Evolutionary conservation across 2,888 invertebrate species (phyloP).

Genomic region (Cecidostiba fungosa): DNA sequence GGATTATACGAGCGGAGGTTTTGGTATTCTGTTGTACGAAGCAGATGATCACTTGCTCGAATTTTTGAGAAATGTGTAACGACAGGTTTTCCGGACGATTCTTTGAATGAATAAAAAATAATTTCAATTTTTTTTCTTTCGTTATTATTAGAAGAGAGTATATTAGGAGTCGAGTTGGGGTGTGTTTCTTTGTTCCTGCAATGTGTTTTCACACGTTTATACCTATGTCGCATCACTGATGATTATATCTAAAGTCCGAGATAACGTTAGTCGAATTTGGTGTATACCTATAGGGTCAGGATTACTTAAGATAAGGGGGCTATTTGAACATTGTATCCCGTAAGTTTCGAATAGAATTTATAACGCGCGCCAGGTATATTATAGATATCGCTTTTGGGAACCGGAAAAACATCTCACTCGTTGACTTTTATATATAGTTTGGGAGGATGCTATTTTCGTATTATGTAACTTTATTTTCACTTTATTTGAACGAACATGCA

Average conservation of each 20-base stretch:
- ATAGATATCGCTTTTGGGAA: neutral
- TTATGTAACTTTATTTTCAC: neutral
- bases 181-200: neutral
- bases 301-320: neutral
- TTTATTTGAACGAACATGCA: neutral
- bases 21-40: neutral
- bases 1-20: neutral
- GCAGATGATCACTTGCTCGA: neutral
- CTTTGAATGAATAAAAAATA: neutral
- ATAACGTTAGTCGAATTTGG: neutral
- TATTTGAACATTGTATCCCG: neutral
- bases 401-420: neutral
- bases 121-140: neutral
- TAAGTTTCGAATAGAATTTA: neutral
- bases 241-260: neutral
- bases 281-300: constrained; percentile 5
- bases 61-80: neutral
- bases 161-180: neutral
- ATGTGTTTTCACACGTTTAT: neutral
- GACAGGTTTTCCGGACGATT: neutral
- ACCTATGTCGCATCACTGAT: neutral
- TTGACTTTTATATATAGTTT: neutral
- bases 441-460: neutral
- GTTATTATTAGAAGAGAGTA: neutral
- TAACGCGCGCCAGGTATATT: neutral